Conservation (phyloP, 2,113 vertebrate genomes). For the Meriones unguiculatus region DNA sequence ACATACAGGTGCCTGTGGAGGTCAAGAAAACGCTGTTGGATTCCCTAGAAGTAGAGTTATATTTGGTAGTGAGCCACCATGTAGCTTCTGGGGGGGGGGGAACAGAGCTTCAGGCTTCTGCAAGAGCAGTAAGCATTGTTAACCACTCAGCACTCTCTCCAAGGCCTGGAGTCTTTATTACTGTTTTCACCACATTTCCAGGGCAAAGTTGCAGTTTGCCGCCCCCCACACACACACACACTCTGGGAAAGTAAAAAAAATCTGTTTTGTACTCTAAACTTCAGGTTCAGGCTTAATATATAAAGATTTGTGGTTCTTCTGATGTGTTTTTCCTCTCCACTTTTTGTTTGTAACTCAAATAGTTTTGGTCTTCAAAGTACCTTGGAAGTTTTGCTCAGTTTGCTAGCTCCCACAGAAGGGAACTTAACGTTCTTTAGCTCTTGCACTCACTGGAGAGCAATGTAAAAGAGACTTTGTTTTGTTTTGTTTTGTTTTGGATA, state of each 20-base stretch:
- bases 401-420: background rate
- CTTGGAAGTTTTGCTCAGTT: background rate
- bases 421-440: background rate
- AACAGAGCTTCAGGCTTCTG: background rate
- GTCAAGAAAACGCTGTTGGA: background rate
- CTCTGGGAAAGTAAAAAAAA: background rate
- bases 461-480: background rate
- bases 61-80: background rate
- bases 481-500: background rate
- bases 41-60: background rate
- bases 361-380: background rate
- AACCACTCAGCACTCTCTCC: background rate
- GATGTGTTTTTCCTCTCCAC: background rate
- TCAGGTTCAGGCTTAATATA: background rate
- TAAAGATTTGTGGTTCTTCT: background rate
- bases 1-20: background rate
- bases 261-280: background rate
- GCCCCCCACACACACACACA: accelerated
- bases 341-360: background rate
- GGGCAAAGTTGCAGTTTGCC: background rate
- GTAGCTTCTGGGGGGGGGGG: background rate
- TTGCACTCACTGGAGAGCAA: background rate
- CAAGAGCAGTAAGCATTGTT: background rate
- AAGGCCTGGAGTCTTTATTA: background rate
- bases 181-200: background rate